These are phyloP conservation scores for Lerema accius DNA, from an alignment of 1,140 invertebrate species.

Conservation along the genomic window DNA sequence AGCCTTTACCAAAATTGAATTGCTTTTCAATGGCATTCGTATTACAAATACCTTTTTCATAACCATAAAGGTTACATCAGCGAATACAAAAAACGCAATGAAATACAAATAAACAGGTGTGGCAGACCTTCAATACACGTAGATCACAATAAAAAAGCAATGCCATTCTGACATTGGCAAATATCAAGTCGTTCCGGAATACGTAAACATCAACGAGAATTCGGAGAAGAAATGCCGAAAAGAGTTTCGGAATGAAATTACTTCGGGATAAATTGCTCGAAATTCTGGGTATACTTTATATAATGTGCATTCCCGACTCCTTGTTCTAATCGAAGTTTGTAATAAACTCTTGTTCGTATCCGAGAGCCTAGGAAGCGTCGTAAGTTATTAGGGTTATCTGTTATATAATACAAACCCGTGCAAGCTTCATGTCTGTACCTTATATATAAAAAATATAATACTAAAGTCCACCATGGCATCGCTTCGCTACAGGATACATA, in stretches of 20 bases:
- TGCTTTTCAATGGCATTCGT: background rate
- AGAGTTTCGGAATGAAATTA: slow-evolving; percentile 25
- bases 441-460: no score
- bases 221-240: slow-evolving; percentile 13
- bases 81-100: background rate
- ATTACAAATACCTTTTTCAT: background rate
- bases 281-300: slow-evolving; percentile 13
- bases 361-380: background rate
- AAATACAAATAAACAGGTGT: slow-evolving; percentile 24
- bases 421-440: no score
- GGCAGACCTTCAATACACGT: slow-evolving; percentile 5
- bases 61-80: background rate
- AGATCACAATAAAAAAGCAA: slow-evolving; percentile 26
- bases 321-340: slow-evolving; percentile 22
- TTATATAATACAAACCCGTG: no score
- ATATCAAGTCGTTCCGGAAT: slow-evolving; percentile 39
- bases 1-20: background rate
- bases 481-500: no score
- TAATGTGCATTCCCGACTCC: background rate
- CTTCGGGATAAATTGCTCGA: slow-evolving; percentile 25
- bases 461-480: no score
- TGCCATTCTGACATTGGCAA: slow-evolving; percentile 23
- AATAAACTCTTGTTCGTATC: background rate
- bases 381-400: background rate
- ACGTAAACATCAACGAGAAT: slow-evolving; percentile 42